These are phyloP conservation scores for Drymonia ruficornis DNA, from an alignment of 2,888 invertebrate genomes.

Conservation along the genomic window DNA sequence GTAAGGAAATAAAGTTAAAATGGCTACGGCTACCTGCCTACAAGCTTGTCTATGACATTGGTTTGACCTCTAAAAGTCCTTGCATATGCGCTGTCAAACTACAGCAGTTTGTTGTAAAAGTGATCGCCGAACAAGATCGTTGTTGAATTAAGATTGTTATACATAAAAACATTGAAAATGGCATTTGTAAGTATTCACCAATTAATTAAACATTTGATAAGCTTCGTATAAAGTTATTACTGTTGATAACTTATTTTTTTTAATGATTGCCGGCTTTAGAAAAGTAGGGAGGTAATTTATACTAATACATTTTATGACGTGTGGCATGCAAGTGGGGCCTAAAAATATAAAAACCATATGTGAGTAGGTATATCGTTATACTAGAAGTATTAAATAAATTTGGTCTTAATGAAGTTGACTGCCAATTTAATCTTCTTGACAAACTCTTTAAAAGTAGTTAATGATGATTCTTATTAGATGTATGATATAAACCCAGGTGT, in stretches of 20 bases:
- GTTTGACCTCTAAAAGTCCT: constrained; percentile 71
- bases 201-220: neutral
- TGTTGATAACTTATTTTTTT: neutral
- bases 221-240: neutral
- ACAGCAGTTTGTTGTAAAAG: constrained; percentile 18
- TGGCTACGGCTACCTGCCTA: constrained; percentile 36
- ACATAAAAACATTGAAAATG: constrained; percentile 37
- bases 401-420: neutral
- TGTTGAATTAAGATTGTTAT: constrained; percentile 10
- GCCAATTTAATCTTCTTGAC: neutral
- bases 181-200: constrained; percentile 58
- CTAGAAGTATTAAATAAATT: neutral
- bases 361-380: neutral
- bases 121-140: constrained; percentile 16
- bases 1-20: constrained; percentile 38
- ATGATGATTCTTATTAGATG: too few species aligned
- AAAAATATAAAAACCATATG: neutral
- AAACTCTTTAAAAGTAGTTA: neutral
- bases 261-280: neutral
- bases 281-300: neutral
- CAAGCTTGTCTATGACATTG: constrained; percentile 65
- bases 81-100: constrained; percentile 34
- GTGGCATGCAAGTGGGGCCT: neutral
- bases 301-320: neutral
- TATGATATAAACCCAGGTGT: too few species aligned